Percentiles rank a stretch among this genome's conserved stretches.
Evolutionary conservation across 1,140 invertebrate species (phyloP).

Genomic region (Drosophila carrolli): DNA sequence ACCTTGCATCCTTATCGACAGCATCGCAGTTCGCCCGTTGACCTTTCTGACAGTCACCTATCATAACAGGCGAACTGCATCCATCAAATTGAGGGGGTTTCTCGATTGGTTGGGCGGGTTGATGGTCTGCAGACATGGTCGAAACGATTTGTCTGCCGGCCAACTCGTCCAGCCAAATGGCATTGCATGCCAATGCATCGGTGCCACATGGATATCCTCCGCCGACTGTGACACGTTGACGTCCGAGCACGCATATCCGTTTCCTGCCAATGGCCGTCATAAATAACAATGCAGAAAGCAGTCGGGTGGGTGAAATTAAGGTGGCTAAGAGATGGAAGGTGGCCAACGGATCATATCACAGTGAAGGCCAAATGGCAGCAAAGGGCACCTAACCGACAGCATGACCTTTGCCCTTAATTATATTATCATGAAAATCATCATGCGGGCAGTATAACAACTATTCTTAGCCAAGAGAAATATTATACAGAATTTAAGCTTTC

Average conservation of each 20-base stretch:
- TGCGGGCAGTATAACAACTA: too few relatives aligned
- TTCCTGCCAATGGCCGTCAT: conserved; percentile 66
- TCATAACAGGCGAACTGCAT: conserved; percentile 49
- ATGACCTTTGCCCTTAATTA: conserved; percentile 6
- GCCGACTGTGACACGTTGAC: conserved; percentile 54
- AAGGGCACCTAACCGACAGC: conserved; percentile 10
- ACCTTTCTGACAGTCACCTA: conserved; percentile 38
- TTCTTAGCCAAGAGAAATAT: too few relatives aligned
- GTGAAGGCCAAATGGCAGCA: conserved; percentile 28
- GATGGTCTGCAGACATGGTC: conserved; percentile 11
- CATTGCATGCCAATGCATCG: conserved; percentile 41
- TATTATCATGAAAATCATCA: background rate
- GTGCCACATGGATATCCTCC: conserved; percentile 18
- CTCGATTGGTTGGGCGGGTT: conserved; percentile 9
- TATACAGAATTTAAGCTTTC: too few relatives aligned
- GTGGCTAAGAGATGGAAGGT: background rate
- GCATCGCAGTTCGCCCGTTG: conserved; percentile 33
- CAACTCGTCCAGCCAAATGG: conserved; percentile 43
- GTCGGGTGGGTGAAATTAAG: conserved; percentile 5
- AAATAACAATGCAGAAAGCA: conserved; percentile 63
- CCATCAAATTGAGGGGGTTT: conserved; percentile 29
- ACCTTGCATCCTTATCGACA: conserved; percentile 11
- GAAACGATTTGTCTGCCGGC: conserved; percentile 63
- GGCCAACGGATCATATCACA: conserved; percentile 36
- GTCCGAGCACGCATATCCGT: conserved; percentile 66